phyloP scores from a whole-genome alignment of 2,888 invertebrate species.

The Epistrophe grossulariae region DNA sequence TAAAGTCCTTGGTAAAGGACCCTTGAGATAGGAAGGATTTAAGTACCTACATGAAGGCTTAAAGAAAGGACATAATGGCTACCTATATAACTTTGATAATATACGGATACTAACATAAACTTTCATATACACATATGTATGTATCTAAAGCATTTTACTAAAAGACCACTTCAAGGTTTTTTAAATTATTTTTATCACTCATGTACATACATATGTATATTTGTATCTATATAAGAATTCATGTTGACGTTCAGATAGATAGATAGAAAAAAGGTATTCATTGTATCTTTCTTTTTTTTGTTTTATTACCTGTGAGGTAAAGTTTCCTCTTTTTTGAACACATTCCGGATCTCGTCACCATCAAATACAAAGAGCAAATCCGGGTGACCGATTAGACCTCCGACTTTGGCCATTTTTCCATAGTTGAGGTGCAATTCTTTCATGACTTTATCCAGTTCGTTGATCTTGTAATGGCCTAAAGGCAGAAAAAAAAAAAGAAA shows the following conservation, averaged over 20 bases:
- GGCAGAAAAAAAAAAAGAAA: constrained; percentile 2
- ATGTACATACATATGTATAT: background rate
- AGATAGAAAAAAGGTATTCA: background rate
- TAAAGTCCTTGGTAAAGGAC: constrained; percentile 38
- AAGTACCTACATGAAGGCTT: constrained; percentile 56
- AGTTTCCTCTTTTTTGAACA: constrained; percentile 88
- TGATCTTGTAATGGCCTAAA: constrained; percentile 86
- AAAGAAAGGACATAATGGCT: constrained; percentile 65
- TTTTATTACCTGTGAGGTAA: constrained; percentile 86
- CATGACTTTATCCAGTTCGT: constrained; percentile 86
- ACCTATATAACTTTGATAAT: constrained; percentile 30
- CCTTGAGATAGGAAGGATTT: constrained; percentile 59
- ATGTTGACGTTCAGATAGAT: background rate
- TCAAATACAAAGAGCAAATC: constrained; percentile 90
- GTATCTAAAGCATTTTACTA: constrained; percentile 21
- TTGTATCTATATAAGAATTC: too few relatives aligned
- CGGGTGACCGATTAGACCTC: constrained; percentile 90
- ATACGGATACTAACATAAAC: background rate
- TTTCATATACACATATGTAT: background rate
- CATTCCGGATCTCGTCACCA: constrained; percentile 89
- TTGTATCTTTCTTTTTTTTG: constrained; percentile 1
- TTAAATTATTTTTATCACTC: constrained; percentile 46
- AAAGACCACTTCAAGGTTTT: constrained; percentile 56
- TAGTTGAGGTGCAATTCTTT: constrained; percentile 85
- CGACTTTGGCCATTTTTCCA: constrained; percentile 87